Conservation (phyloP, 2,113 vertebrate genomes). For the Cephalopholis sonnerati region DNA sequence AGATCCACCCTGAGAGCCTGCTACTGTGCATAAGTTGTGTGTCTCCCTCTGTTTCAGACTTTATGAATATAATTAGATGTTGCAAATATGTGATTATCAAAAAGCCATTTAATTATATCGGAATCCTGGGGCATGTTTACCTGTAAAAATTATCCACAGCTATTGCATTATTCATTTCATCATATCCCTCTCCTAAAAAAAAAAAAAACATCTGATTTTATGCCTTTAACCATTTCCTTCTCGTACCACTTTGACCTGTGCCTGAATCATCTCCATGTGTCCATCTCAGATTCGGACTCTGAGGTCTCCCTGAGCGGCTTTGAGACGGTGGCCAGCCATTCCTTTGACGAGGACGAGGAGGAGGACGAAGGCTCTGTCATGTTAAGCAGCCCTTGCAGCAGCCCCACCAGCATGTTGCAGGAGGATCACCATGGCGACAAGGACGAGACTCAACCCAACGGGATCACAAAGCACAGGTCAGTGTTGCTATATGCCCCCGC, state of each 20-base stretch:
- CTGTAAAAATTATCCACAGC: neutral
- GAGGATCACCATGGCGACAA: slow-evolving; percentile 87
- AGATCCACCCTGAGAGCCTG: too few species aligned
- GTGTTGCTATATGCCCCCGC: slow-evolving; percentile 42
- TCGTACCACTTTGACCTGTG: neutral
- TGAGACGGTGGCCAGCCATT: slow-evolving; percentile 89
- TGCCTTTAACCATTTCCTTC: neutral
- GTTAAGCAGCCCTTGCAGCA: slow-evolving; percentile 79
- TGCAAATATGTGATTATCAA: too few species aligned
- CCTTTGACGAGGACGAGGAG: slow-evolving; percentile 84
- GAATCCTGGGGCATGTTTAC: too few species aligned
- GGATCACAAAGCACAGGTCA: slow-evolving; percentile 94
- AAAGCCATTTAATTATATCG: too few species aligned
- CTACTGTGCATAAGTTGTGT: too few species aligned
- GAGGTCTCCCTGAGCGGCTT: slow-evolving; percentile 92
- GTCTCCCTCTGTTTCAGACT: too few species aligned
- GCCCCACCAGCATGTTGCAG: slow-evolving; percentile 84
- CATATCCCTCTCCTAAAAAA: neutral
- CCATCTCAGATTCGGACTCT: slow-evolving; percentile 90
- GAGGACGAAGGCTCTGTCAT: slow-evolving; percentile 80
- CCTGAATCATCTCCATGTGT: slow-evolving; percentile 10
- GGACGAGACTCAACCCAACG: slow-evolving; percentile 87
- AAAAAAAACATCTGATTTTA: neutral
- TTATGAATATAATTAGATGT: too few species aligned
- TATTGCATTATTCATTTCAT: neutral